Conservation (phyloP, 2,888 invertebrate species). For the Synanthedon formicaeformis region DNA sequence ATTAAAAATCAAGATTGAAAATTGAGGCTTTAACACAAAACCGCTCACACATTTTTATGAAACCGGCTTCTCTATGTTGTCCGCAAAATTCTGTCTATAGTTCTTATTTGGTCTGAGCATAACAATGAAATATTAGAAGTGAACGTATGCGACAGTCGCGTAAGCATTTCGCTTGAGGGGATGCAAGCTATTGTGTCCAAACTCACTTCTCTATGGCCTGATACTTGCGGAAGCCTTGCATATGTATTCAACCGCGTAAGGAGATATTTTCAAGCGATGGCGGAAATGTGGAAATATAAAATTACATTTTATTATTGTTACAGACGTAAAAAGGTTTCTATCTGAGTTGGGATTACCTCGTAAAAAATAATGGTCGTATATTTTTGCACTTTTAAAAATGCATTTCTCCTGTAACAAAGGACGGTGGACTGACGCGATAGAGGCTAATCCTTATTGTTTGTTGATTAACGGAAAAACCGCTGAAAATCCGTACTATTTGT, state of each 20-base stretch:
- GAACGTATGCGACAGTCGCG: neutral
- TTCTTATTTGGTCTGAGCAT: neutral
- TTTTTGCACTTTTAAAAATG: too few species aligned
- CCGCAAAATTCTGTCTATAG: too few species aligned
- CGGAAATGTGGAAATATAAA: neutral
- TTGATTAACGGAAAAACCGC: too few species aligned
- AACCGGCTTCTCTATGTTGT: too few species aligned
- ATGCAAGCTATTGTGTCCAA: slow-evolving; percentile 23
- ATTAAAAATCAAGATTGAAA: too few species aligned
- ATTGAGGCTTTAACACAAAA: too few species aligned
- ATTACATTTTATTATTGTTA: neutral
- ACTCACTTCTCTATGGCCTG: slow-evolving; percentile 10
- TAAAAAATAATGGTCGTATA: too few species aligned
- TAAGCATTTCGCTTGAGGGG: slow-evolving; percentile 15
- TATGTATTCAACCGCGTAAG: slow-evolving; percentile 14
- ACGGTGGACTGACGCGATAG: too few species aligned
- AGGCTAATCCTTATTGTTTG: too few species aligned
- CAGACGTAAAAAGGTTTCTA: neutral
- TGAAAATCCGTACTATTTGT: too few species aligned
- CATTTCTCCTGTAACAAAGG: too few species aligned
- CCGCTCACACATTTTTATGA: too few species aligned
- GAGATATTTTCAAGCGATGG: slow-evolving; percentile 8
- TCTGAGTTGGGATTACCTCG: neutral
- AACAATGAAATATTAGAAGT: neutral
- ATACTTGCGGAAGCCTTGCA: slow-evolving; percentile 6